Evolutionary conservation across 2,888 invertebrate species (phyloP).

Genomic region (Pomacea canaliculata): DNA sequence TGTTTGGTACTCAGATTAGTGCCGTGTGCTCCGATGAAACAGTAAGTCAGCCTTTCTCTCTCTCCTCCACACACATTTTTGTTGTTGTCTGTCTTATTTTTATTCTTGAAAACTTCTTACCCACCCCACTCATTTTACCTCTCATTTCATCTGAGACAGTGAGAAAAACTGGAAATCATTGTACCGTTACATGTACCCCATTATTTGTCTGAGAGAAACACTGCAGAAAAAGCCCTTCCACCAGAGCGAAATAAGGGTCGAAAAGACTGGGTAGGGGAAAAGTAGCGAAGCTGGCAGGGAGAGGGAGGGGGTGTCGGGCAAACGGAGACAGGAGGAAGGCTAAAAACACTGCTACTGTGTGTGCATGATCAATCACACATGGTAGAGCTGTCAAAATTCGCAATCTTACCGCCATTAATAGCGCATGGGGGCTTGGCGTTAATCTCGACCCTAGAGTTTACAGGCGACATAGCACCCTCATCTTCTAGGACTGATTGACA

Average conservation of each 20-base stretch:
- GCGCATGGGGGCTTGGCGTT: background rate
- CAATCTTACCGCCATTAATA: conserved; percentile 1
- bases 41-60: conserved; percentile 67
- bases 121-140: background rate
- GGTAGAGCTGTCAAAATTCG: background rate
- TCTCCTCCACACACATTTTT: background rate
- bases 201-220: too few species aligned
- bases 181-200: too few species aligned
- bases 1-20: conserved; percentile 95
- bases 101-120: background rate
- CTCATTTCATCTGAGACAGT: background rate
- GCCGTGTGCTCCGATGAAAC: conserved; percentile 99
- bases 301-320: background rate
- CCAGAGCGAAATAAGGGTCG: too few species aligned
- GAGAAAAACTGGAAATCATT: too few species aligned
- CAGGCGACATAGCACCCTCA: background rate
- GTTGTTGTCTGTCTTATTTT: background rate
- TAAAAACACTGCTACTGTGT: background rate
- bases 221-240: too few species aligned
- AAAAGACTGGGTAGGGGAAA: too few species aligned
- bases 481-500: conserved; percentile 1
- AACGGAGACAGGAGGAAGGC: background rate
- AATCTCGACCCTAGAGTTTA: background rate
- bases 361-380: background rate
- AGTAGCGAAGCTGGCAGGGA: too few species aligned